phyloP scores from a whole-genome alignment of 2,797 vertebrate species.

The Rhynchotus rufescens region DNA sequence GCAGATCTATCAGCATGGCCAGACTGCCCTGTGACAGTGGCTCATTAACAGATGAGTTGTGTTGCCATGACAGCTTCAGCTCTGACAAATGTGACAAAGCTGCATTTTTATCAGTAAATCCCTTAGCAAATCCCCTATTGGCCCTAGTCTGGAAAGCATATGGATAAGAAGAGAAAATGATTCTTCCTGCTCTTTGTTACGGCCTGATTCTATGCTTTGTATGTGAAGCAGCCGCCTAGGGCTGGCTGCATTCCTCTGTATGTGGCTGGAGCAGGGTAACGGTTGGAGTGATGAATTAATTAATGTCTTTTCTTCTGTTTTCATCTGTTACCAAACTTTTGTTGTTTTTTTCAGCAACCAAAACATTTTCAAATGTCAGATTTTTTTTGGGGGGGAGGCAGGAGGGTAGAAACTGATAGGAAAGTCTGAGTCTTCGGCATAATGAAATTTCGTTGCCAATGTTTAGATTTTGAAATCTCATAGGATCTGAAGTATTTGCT shows the following conservation, averaged over 20 bases:
- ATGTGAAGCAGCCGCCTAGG: not conserved
- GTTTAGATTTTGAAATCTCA: not conserved
- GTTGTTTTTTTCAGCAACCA: not conserved
- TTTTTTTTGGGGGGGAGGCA: not conserved
- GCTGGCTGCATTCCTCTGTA: not conserved
- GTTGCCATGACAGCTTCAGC: not conserved
- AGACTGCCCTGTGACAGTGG: not conserved
- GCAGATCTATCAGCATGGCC: not conserved
- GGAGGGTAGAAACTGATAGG: not conserved
- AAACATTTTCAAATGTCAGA: not conserved
- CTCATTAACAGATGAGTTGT: not conserved
- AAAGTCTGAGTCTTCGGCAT: not conserved
- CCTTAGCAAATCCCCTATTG: not conserved
- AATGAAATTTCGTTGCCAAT: not conserved
- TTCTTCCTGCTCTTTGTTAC: slow-evolving; percentile 35
- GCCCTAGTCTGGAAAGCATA: not conserved
- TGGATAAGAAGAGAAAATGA: slow-evolving; percentile 35
- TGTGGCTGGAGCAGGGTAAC: not conserved
- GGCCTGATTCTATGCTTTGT: not conserved
- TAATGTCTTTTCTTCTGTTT: not conserved
- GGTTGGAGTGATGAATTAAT: not conserved
- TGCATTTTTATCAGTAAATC: slow-evolving; percentile 39
- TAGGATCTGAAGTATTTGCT: not conserved
- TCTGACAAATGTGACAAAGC: slow-evolving; percentile 23
- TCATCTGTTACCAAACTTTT: not conserved